Evolutionary conservation across 1,140 invertebrate species (phyloP), one percentile per base, ranked within the genome.

Genomic region (Orius insidiosus): DNA sequence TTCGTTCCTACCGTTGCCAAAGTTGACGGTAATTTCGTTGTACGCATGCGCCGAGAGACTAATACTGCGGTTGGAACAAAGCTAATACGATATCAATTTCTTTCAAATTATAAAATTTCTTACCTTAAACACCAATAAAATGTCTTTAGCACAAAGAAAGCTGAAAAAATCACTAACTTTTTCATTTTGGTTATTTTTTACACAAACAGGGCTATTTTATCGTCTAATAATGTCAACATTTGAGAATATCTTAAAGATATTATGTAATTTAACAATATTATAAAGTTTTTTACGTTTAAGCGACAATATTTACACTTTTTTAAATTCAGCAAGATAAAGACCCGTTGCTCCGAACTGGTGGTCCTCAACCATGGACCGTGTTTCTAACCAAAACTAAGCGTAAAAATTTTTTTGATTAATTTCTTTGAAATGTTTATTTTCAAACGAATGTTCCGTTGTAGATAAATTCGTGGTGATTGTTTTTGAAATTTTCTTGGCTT

Each of bases 281-380:
- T 24, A 24, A 3, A 24, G 24, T 24, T 24, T 24, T 24, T 41
- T 8, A 19, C 9, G 13, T 38, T 38, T 43, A 30, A 18, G 41
- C 41, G 41, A 43, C 24, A 43, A 43, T 43, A 43, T 31, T 24
- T 24, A 24, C 24, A 24, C 24, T 24, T 37, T 37, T 37, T 46
- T 37, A 24, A 24, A 24, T 24, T 24, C 24, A 24, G 24, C 24
- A 24, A 24, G n/a, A n/a, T 32, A 43, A 36, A 43, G 37, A 49
- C 47, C 47, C 47, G 47, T 49, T 49, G 47, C 47, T 49, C 47
- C 47, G 47, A 49, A 49, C 47, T 49, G 38, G 39, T 48, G 39
- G 46, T 48, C 46, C 46, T 39, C 36, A 35, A 46, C 18, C 36
- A 10, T 42, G 37, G 46, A 39, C 37, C 46, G 36, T 34, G 39